Percentiles rank a stretch among this genome's conserved stretches.
These are phyloP conservation scores for Drosophila incognita DNA, from an alignment of 2,888 invertebrate genomes.

Conservation along the genomic window DNA sequence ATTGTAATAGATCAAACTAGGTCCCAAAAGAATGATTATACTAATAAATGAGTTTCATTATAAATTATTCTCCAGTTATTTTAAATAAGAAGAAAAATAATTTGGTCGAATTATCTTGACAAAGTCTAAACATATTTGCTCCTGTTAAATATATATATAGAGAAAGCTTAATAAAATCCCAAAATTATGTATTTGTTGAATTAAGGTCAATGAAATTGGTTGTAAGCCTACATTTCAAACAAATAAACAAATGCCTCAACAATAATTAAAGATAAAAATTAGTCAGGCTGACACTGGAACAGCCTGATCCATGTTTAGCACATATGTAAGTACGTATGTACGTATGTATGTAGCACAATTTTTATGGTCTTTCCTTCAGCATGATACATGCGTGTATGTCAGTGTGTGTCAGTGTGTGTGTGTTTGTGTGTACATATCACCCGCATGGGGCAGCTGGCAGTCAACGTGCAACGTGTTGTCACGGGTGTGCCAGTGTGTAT, in stretches of 20 bases:
- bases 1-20: neutral
- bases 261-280: neutral
- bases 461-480: constrained; percentile 36
- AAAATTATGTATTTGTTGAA: neutral
- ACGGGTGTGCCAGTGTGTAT: constrained; percentile 34
- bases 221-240: neutral
- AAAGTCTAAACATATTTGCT: neutral
- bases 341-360: constrained; percentile 3
- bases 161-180: neutral
- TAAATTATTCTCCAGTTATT: neutral
- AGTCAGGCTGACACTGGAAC: neutral
- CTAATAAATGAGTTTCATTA: neutral
- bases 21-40: neutral
- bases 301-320: neutral
- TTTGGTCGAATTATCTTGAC: neutral
- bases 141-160: neutral
- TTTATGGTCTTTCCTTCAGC: neutral
- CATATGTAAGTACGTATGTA: neutral
- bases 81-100: neutral
- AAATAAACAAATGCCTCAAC: neutral
- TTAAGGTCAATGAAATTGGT: neutral
- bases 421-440: constrained; percentile 15
- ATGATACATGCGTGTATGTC: neutral
- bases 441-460: constrained; percentile 40
- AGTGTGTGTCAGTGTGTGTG: neutral